Evolutionary conservation across 1,140 invertebrate species (phyloP).

Genomic region (Temnothorax nylanderi): DNA sequence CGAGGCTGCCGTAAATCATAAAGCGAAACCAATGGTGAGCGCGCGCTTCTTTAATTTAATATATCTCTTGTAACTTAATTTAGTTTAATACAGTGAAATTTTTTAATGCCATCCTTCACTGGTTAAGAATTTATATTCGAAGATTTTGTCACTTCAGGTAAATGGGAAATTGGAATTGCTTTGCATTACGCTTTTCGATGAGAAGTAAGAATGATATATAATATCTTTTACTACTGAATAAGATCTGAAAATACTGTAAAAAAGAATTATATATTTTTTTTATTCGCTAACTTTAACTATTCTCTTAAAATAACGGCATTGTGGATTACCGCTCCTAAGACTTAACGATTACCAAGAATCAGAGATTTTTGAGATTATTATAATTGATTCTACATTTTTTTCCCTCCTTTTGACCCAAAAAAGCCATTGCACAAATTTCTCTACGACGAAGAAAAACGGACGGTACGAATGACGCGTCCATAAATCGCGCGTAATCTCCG

Average conservation of each 20-base stretch:
- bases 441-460: conserved; percentile 42
- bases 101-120: not conserved
- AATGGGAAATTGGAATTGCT: not conserved
- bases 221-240: not conserved
- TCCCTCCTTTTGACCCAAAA: not conserved
- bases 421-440: conserved; percentile 46
- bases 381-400: conserved; percentile 5
- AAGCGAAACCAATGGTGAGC: not conserved
- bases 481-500: conserved; percentile 80
- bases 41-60: conserved; percentile 49
- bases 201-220: not conserved
- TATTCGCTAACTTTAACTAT: not conserved
- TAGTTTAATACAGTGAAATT: not conserved
- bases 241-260: too few species aligned
- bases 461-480: conserved; percentile 69
- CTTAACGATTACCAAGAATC: not conserved
- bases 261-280: not conserved
- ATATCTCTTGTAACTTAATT: conserved; percentile 46
- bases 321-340: not conserved
- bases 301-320: not conserved
- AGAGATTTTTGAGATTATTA: not conserved
- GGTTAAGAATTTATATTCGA: not conserved
- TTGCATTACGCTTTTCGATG: not conserved
- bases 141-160: not conserved
- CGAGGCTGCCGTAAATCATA: conserved; percentile 43